These are phyloP conservation scores for Agrochola macilenta DNA, from an alignment of 2,888 invertebrate species.

Conservation along the genomic window DNA sequence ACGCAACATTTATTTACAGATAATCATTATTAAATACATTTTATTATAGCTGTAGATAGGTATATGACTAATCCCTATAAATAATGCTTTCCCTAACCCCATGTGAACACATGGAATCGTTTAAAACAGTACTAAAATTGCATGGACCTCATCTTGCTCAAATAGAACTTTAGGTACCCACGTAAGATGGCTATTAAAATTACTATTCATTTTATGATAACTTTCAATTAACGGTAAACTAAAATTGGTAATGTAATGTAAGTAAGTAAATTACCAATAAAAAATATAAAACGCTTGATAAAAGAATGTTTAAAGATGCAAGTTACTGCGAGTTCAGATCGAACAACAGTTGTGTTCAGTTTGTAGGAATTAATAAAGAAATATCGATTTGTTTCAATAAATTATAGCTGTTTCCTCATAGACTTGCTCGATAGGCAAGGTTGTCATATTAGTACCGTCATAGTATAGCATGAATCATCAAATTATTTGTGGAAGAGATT, in stretches of 20 bases:
- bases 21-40: background rate
- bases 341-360: constrained; percentile 14
- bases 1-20: constrained; percentile 9
- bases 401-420: constrained; percentile 26
- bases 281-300: background rate
- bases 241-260: background rate
- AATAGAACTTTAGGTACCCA: background rate
- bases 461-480: background rate
- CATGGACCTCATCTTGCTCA: background rate
- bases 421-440: constrained; percentile 12
- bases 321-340: constrained; percentile 14
- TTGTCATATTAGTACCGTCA: constrained; percentile 9
- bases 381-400: constrained; percentile 35
- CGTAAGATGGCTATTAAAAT: background rate
- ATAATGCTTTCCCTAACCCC: background rate
- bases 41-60: background rate
- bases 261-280: background rate
- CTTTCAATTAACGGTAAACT: background rate
- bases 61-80: background rate
- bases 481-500: constrained; percentile 21
- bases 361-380: constrained; percentile 18
- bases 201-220: background rate
- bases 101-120: background rate
- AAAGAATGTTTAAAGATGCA: background rate
- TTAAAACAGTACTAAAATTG: background rate